Evolutionary conservation across 2,113 vertebrate genomes (phyloP).

Genomic region (Azemiops feae): DNA sequence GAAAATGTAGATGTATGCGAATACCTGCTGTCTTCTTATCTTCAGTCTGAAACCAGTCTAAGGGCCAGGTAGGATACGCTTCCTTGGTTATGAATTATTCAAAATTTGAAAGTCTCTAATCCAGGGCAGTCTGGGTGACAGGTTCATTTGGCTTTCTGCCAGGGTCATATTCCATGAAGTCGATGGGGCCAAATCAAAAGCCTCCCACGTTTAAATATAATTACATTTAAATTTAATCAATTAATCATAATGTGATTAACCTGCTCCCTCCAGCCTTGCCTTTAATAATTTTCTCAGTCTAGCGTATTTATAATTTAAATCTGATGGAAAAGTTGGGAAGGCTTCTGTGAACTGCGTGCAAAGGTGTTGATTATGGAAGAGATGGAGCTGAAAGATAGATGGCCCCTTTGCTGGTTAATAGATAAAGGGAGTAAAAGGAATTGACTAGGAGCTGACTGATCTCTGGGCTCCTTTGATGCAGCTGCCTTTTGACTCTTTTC

Average conservation of each 20-base stretch:
- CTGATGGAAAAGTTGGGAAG: neutral
- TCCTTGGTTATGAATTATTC: neutral
- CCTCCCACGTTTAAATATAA: neutral
- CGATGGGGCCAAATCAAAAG: neutral
- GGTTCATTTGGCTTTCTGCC: neutral
- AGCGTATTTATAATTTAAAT: neutral
- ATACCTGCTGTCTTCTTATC: neutral
- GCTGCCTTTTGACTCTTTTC: neutral
- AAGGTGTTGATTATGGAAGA: neutral
- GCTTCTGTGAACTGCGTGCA: neutral
- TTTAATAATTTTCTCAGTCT: neutral
- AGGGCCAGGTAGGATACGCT: neutral
- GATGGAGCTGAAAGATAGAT: neutral
- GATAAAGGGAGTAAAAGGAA: neutral
- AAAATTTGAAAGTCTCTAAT: neutral
- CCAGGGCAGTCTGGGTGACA: neutral
- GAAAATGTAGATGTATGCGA: neutral
- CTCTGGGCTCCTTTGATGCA: neutral
- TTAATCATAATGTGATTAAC: neutral
- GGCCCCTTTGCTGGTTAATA: neutral
- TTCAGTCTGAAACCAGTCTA: neutral
- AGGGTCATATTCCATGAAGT: neutral
- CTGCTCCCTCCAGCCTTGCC: neutral
- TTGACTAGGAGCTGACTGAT: neutral
- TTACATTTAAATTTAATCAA: neutral